A percentile compares a stretch with the other conserved stretches of the same genome.
phyloP scores from a whole-genome alignment of 1,140 invertebrate species.

The Drosophila mayri region DNA sequence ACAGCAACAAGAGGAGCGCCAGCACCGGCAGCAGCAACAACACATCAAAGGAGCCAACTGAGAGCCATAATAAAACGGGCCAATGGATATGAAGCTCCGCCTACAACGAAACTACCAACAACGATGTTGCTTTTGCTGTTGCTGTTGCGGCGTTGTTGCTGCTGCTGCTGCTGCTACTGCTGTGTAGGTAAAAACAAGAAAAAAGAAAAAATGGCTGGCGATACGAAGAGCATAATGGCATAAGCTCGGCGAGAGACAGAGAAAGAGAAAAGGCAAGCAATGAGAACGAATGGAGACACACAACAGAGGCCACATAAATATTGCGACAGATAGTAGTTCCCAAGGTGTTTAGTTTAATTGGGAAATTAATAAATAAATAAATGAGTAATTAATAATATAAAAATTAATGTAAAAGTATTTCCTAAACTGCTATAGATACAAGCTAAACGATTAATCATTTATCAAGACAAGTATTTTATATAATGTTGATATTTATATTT shows the following conservation, averaged over 20 bases:
- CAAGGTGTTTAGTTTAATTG: background rate
- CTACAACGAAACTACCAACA: slow-evolving; percentile 80
- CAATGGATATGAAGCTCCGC: slow-evolving; percentile 84
- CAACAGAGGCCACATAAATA: slow-evolving; percentile 37
- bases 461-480: background rate
- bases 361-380: background rate
- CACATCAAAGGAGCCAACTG: slow-evolving; percentile 56
- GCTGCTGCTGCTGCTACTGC: slow-evolving; percentile 26
- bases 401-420: background rate
- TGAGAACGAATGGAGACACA: slow-evolving; percentile 29
- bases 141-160: slow-evolving; percentile 17
- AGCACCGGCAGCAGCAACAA: slow-evolving; percentile 34
- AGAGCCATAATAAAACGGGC: slow-evolving; percentile 81
- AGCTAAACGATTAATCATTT: background rate
- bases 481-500: no score
- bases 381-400: background rate
- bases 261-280: slow-evolving; percentile 11
- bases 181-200: slow-evolving; percentile 70
- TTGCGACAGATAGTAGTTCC: background rate
- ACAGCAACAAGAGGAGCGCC: slow-evolving; percentile 37
- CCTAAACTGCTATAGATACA: background rate
- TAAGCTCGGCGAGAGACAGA: slow-evolving; percentile 33
- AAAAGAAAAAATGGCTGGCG: slow-evolving; percentile 65
- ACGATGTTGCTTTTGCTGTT: slow-evolving; percentile 56
- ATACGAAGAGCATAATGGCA: slow-evolving; percentile 62